Evolutionary conservation across 1,140 invertebrate species (phyloP).

Genomic region (Drosophila watanabei): DNA sequence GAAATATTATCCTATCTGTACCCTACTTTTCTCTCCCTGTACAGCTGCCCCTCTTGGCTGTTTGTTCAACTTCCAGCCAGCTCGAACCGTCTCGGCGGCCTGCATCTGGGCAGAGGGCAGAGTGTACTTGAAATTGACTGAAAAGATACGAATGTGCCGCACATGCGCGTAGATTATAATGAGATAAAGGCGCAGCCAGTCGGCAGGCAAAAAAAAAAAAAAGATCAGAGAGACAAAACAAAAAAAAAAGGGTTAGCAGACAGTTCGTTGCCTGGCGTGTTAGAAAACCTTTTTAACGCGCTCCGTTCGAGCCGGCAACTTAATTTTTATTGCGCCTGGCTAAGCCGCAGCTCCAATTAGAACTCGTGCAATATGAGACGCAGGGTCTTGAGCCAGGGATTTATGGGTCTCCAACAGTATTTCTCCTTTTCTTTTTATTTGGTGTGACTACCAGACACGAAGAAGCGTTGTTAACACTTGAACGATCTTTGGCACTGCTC

Average conservation of each 20-base stretch:
- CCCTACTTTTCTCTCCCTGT: background rate
- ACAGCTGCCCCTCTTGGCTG: slow-evolving; percentile 44
- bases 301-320: slow-evolving; percentile 33
- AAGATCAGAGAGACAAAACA: background rate
- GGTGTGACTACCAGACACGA: slow-evolving; percentile 6
- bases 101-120: slow-evolving; percentile 57
- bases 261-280: slow-evolving; percentile 55
- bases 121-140: slow-evolving; percentile 81
- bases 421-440: background rate
- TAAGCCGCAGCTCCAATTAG: slow-evolving; percentile 49
- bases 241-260: slow-evolving; percentile 52
- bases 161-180: slow-evolving; percentile 81
- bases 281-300: slow-evolving; percentile 62
- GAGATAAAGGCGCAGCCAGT: slow-evolving; percentile 67
- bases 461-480: slow-evolving; percentile 21
- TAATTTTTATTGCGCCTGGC: slow-evolving; percentile 60
- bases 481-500: slow-evolving; percentile 15
- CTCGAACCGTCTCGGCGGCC: slow-evolving; percentile 28
- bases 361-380: slow-evolving; percentile 48
- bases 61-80: slow-evolving; percentile 49
- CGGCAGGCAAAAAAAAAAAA: slow-evolving; percentile 20
- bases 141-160: slow-evolving; percentile 78
- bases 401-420: slow-evolving; percentile 23
- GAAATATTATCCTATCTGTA: background rate
- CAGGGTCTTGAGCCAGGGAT: slow-evolving; percentile 2